Conservation (phyloP, 2,888 invertebrate genomes). For the Andrena minutula region DNA sequence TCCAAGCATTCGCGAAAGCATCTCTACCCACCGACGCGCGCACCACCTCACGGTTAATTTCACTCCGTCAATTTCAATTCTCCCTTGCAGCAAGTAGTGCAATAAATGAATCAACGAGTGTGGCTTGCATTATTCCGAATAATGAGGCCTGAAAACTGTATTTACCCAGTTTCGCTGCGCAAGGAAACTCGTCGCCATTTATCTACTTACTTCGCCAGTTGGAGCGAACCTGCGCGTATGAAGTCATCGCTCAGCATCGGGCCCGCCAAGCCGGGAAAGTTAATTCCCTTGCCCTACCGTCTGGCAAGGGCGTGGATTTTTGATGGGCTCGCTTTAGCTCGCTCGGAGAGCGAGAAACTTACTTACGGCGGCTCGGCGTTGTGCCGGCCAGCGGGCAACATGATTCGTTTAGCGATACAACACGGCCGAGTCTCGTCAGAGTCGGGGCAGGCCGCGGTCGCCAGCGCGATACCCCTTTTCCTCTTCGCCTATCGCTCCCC, state of each 20-base stretch:
- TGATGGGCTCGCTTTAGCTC: not conserved
- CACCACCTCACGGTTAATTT: too few species aligned
- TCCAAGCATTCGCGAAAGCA: too few species aligned
- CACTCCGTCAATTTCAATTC: too few species aligned
- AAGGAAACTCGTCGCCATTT: too few species aligned
- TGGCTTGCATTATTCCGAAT: too few species aligned
- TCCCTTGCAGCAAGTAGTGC: too few species aligned
- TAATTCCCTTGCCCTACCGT: constrained; percentile 3
- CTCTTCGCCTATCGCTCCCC: constrained; percentile 29
- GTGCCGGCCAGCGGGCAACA: not conserved
- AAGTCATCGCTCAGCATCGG: not conserved
- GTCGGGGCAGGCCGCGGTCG: constrained; percentile 7
- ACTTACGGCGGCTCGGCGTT: not conserved
- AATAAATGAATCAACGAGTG: too few species aligned
- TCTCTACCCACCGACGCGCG: too few species aligned
- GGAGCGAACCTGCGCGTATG: not conserved
- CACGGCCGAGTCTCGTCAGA: not conserved
- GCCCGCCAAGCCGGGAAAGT: not conserved
- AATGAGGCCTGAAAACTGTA: too few species aligned
- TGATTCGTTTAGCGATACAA: constrained; percentile 31
- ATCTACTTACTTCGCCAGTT: not conserved
- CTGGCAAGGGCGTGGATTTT: constrained; percentile 38
- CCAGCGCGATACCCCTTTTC: constrained; percentile 6
- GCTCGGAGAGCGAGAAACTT: constrained; percentile 3
- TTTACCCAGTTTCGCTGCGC: too few species aligned